Evolutionary conservation across 2,888 invertebrate species (phyloP).

Genomic region (Amblyteles armatorius): DNA sequence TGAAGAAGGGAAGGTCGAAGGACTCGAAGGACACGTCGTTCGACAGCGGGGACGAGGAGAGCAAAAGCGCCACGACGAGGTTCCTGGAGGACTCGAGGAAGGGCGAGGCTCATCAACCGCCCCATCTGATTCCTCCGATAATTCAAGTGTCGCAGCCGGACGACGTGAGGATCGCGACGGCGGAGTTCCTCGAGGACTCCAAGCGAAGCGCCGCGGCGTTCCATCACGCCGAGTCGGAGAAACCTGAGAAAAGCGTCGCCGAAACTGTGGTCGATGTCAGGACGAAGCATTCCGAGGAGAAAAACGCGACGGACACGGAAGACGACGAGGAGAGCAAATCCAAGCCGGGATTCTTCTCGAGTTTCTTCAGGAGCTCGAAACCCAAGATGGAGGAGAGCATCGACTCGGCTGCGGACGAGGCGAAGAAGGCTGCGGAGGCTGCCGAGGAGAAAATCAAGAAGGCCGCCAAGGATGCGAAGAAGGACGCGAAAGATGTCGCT

Average conservation of each 20-base stretch:
- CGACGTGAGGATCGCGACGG: conserved; percentile 81
- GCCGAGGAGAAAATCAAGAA: conserved; percentile 69
- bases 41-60: conserved; percentile 81
- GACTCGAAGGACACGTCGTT: conserved; percentile 81
- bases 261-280: not conserved
- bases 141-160: conserved; percentile 60
- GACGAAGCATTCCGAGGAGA: conserved; percentile 55
- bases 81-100: conserved; percentile 74
- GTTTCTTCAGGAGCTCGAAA: conserved; percentile 77
- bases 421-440: conserved; percentile 65
- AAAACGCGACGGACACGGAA: conserved; percentile 58
- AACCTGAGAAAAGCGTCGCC: conserved; percentile 70
- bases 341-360: conserved; percentile 77
- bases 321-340: conserved; percentile 73
- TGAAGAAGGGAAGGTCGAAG: conserved; percentile 78
- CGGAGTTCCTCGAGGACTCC: conserved; percentile 80
- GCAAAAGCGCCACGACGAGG: conserved; percentile 71
- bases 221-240: conserved; percentile 69
- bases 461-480: conserved; percentile 61
- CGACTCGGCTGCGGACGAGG: conserved; percentile 62
- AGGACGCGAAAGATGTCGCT: conserved; percentile 63
- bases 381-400: conserved; percentile 72
- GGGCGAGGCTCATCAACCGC: conserved; percentile 58
- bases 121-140: conserved; percentile 47
- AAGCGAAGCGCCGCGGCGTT: conserved; percentile 86